Base-by-base conservation (phyloP, 2,888 invertebrate species). In the Reticulitermes lucifugus region DNA sequence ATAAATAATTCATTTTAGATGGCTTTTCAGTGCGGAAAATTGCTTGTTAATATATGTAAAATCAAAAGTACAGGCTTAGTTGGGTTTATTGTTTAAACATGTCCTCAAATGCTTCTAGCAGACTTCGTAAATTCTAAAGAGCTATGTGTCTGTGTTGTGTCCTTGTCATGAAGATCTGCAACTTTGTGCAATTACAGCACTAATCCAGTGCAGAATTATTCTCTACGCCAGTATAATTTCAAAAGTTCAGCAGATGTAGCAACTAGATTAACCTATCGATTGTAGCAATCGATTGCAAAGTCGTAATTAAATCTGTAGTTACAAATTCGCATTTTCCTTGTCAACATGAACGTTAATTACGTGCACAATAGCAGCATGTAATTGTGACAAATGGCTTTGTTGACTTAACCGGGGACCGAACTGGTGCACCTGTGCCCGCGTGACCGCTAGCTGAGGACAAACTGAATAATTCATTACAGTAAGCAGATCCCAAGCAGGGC, bases 351-450 rank as follows among this genome's bases (percentile, higher is more conserved):
- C 77, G 77, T 77, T 77, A 77, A 77, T 77, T 77, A 77, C 77
- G 77, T n/a, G 77, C 46, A 77, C 77, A 77, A 77, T 77, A 77
- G 77, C n/a, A 22, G 77, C n/a, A 77, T n/a, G 43, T 77, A 77
- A 77, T 77, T 77, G 77, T 77, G 77, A 77, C 77, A 77, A 77
- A 77, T 77, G 73, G 73, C 73, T 41, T n/a, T 77, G 77, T 77
- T 77, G 77, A 77, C 77, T 21, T 77, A 77, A 22, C 77, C 77
- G 77, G 77, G 77, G 51, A 77, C 77, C 51, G 77, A 77, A 77
- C 77, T 35, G 46, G n/a, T 35, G 77, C 77, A 77, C 77, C 77
- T 77, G 77, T 14, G 51, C 46, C 77, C 25, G 3, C n/a, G 25
- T n/a, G 65, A 65, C 25, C 65, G 65, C 65, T 25, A 65, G 65